Evolutionary conservation across 2,888 invertebrate species (phyloP).

Genomic region (Agapostemon virescens): DNA sequence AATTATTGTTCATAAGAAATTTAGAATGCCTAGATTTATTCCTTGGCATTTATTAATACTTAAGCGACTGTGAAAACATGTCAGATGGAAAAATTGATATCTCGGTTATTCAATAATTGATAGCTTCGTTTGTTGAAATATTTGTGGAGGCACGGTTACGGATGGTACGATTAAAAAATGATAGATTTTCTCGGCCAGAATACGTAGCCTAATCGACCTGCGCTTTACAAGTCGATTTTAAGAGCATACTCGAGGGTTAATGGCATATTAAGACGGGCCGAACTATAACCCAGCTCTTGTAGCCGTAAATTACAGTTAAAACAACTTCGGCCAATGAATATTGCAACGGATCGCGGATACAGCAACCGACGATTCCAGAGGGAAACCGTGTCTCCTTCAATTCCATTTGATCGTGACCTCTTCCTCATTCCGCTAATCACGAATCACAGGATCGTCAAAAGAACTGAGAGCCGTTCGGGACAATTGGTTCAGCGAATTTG

Average conservation of each 20-base stretch:
- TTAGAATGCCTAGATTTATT: too few relatives aligned
- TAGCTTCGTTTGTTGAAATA: too few relatives aligned
- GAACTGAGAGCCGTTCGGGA: background rate
- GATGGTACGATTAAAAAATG: too few relatives aligned
- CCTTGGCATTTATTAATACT: too few relatives aligned
- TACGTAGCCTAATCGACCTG: too few relatives aligned
- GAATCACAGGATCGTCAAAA: conserved; percentile 17
- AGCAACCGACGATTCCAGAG: background rate
- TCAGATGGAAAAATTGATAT: too few relatives aligned
- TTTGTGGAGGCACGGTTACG: too few relatives aligned
- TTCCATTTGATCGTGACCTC: background rate
- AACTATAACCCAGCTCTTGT: background rate
- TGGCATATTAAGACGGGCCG: background rate
- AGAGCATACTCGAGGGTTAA: background rate
- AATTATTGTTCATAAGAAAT: too few relatives aligned
- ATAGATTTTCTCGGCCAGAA: too few relatives aligned
- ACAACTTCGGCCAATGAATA: conserved; percentile 2
- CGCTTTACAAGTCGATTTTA: too few relatives aligned
- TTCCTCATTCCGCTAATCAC: conserved; percentile 13
- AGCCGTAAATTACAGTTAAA: background rate
- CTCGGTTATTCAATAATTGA: too few relatives aligned
- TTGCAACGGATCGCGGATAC: background rate
- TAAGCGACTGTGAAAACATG: too few relatives aligned
- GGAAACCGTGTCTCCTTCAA: background rate
- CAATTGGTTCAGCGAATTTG: conserved; percentile 35